Conservation (phyloP, 2,888 invertebrate genomes). For the Dicyrtomina minuta region DNA sequence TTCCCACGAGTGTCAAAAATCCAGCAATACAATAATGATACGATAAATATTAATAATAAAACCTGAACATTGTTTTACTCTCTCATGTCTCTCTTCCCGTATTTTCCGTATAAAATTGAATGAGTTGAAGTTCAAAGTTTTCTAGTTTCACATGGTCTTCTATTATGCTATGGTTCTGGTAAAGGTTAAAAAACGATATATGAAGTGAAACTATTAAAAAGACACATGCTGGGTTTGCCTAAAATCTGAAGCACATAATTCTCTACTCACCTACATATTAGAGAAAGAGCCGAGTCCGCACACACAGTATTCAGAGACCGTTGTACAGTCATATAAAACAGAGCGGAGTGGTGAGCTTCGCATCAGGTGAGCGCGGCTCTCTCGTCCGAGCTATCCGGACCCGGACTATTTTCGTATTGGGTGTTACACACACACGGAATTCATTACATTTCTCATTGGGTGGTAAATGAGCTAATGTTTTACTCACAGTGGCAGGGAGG, state of each 20-base stretch:
- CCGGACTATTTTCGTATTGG: constrained; percentile 35
- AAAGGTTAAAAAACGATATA: constrained; percentile 1
- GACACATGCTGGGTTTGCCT: constrained; percentile 28
- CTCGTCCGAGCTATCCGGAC: no score
- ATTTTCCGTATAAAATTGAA: no score
- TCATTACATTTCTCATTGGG: constrained; percentile 41
- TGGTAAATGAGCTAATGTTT: constrained; percentile 34
- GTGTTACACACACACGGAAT: constrained; percentile 38
- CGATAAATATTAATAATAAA: no score
- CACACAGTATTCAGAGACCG: no score
- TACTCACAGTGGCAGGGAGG: constrained; percentile 10
- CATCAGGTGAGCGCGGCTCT: constrained; percentile 29
- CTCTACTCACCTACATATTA: constrained; percentile 11
- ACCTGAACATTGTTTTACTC: no score
- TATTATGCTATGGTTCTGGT: background rate
- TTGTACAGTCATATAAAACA: no score
- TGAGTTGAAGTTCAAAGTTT: no score
- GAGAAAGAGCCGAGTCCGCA: no score
- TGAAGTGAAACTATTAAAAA: constrained; percentile 24
- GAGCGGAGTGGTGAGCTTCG: background rate
- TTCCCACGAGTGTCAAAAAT: no score
- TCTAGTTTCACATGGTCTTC: no score
- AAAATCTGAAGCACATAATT: constrained; percentile 29
- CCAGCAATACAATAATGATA: no score
- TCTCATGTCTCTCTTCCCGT: no score